Percentiles rank a stretch among this genome's conserved stretches.
These are phyloP conservation scores for Dipodomys spectabilis DNA, from an alignment of 2,113 vertebrate species.

Conservation along the genomic window DNA sequence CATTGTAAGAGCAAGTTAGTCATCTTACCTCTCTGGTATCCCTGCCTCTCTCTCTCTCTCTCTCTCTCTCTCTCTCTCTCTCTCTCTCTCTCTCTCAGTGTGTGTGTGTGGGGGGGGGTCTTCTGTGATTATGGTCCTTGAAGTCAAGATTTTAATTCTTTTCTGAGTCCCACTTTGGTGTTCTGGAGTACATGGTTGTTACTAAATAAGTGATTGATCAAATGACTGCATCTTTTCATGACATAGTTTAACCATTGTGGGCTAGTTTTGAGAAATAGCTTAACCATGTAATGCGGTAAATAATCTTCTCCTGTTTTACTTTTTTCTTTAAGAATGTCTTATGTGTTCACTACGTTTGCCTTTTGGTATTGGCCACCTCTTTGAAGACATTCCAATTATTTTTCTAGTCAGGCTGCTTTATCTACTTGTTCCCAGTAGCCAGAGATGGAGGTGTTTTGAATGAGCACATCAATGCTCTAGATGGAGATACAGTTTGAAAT, in stretches of 20 bases:
- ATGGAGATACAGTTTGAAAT: conserved; percentile 92
- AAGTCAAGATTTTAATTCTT: background rate
- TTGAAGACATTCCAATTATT: conserved; percentile 85
- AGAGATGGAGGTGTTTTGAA: conserved; percentile 90
- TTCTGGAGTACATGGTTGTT: background rate
- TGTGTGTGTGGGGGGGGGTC: too few relatives aligned
- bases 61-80: too few relatives aligned
- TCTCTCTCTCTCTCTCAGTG: background rate
- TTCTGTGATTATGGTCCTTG: background rate
- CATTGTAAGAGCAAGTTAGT: background rate
- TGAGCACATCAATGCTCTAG: conserved; percentile 89
- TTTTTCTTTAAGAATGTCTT: conserved; percentile 59
- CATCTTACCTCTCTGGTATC: background rate
- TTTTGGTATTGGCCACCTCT: conserved; percentile 79
- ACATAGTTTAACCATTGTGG: background rate
- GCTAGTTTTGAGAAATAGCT: conserved; percentile 36
- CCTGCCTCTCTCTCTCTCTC: too few relatives aligned
- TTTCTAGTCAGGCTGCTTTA: conserved; percentile 85
- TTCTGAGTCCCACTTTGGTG: background rate
- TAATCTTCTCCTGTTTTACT: background rate
- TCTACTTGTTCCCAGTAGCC: conserved; percentile 89
- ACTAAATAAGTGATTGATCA: background rate
- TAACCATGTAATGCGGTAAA: background rate
- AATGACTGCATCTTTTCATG: background rate
- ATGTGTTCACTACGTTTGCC: conserved; percentile 56